Evolutionary conservation across 30 jellyfish, hydroid and myxozoan genomes (phyloP).

Genomic region (Morbakka virulenta): DNA sequence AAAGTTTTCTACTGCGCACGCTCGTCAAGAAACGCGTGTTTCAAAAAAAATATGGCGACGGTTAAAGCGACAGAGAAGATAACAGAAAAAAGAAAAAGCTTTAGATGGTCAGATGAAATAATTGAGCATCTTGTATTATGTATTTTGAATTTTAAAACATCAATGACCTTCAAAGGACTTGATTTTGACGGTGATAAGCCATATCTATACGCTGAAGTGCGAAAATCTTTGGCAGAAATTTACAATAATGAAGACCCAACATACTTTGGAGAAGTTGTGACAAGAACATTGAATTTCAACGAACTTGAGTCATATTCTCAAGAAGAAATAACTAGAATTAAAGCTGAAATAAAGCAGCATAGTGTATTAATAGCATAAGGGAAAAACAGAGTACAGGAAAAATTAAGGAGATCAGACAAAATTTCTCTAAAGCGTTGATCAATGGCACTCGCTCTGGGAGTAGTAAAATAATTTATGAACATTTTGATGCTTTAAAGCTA

Average conservation of each 20-base stretch:
- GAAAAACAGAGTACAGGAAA: constrained; percentile 29
- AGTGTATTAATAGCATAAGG: background rate
- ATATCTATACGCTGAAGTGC: constrained; percentile 6
- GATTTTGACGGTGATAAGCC: constrained; percentile 47
- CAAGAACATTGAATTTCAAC: background rate
- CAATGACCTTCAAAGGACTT: constrained; percentile 9
- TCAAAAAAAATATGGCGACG: background rate
- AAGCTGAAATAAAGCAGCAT: background rate
- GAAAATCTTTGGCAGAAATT: constrained; percentile 39
- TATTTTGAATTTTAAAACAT: background rate
- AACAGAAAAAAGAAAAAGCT: constrained; percentile 14
- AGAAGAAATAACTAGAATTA: background rate
- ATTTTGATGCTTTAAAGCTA: constrained; percentile 13
- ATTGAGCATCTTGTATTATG: constrained; percentile 24
- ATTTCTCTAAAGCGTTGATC: constrained; percentile 34
- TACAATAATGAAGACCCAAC: constrained; percentile 23
- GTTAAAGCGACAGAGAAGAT: too few species aligned
- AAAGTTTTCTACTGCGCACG: background rate
- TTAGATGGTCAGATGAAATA: constrained; percentile 47
- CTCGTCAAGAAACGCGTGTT: too few species aligned
- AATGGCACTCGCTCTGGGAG: constrained; percentile 50
- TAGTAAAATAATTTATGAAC: constrained; percentile 32
- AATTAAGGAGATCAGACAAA: constrained; percentile 49
- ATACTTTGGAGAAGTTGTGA: constrained; percentile 26
- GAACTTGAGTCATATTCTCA: background rate